phyloP scores from a whole-genome alignment of 2,888 invertebrate species.

The Andrena bucephala region DNA sequence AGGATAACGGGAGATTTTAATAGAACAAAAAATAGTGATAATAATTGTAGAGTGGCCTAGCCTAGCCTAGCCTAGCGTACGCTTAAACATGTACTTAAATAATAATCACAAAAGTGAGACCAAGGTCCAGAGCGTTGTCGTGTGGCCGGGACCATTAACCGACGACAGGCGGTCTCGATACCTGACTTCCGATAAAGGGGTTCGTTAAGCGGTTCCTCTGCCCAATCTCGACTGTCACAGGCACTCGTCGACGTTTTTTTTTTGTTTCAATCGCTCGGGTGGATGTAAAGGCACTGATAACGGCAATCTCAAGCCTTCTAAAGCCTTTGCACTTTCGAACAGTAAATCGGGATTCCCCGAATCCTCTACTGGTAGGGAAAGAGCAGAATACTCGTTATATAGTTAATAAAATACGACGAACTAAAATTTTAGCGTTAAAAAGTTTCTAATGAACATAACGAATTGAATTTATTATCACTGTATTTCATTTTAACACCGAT shows the following conservation, averaged over 20 bases:
- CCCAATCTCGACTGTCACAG: slow-evolving; percentile 48
- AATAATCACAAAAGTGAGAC: slow-evolving; percentile 85
- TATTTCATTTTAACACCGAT: background rate
- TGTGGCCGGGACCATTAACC: slow-evolving; percentile 63
- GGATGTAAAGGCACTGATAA: slow-evolving; percentile 35
- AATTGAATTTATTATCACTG: background rate
- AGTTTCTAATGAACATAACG: background rate
- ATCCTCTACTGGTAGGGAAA: slow-evolving; percentile 2
- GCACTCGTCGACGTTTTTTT: slow-evolving; percentile 33
- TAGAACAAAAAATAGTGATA: slow-evolving; percentile 63
- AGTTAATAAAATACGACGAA: too few relatives aligned
- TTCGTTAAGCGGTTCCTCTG: slow-evolving; percentile 39
- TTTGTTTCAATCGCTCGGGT: slow-evolving; percentile 10
- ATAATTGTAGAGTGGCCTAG: slow-evolving; percentile 70
- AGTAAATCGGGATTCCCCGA: background rate
- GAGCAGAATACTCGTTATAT: background rate
- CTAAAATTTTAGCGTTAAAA: background rate
- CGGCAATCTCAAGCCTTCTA: background rate
- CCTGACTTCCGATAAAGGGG: slow-evolving; percentile 63
- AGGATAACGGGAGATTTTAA: slow-evolving; percentile 5
- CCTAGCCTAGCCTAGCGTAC: slow-evolving; percentile 78
- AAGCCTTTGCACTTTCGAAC: background rate
- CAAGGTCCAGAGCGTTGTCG: slow-evolving; percentile 77
- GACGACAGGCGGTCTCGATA: slow-evolving; percentile 71
- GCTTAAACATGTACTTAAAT: slow-evolving; percentile 79